Conservation (phyloP, 2,113 vertebrate species). For the Promerops cafer region DNA sequence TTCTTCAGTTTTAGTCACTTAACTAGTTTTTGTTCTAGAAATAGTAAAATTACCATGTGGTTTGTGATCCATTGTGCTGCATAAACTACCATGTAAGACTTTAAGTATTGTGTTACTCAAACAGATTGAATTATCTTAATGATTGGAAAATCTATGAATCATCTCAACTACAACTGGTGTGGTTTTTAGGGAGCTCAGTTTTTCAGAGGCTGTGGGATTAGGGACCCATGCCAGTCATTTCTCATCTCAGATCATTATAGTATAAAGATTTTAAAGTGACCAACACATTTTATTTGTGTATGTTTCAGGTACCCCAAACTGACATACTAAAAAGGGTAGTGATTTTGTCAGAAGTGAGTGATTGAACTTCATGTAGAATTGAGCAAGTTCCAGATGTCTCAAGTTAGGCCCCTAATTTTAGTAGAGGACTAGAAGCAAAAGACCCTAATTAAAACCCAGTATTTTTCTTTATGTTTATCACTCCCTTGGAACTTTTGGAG, state of each 20-base stretch:
- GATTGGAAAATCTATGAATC: constrained; percentile 45
- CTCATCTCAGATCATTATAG: background rate
- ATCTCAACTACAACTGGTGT: constrained; percentile 3
- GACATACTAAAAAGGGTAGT: background rate
- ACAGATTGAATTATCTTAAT: constrained; percentile 24
- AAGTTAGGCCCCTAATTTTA: background rate
- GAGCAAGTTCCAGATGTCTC: background rate
- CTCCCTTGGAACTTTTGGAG: background rate
- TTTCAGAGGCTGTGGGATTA: background rate
- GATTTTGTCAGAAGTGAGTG: background rate
- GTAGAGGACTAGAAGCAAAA: background rate
- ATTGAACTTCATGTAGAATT: background rate
- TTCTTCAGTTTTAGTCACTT: background rate
- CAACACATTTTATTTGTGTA: background rate
- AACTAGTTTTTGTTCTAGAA: constrained; percentile 41
- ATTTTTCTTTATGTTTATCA: background rate
- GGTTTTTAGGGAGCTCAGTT: background rate
- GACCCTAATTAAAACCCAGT: background rate
- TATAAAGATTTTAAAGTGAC: background rate
- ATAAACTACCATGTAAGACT: background rate
- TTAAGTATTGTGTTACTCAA: constrained; percentile 9
- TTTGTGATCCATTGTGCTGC: constrained; percentile 1
- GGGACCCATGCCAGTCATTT: background rate
- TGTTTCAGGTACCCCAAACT: background rate
- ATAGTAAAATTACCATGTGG: background rate